Evolutionary conservation across 2,113 vertebrate genomes (phyloP), one percentile per base, ranked within the genome.

Genomic region (Drymodes brunneopygia): DNA sequence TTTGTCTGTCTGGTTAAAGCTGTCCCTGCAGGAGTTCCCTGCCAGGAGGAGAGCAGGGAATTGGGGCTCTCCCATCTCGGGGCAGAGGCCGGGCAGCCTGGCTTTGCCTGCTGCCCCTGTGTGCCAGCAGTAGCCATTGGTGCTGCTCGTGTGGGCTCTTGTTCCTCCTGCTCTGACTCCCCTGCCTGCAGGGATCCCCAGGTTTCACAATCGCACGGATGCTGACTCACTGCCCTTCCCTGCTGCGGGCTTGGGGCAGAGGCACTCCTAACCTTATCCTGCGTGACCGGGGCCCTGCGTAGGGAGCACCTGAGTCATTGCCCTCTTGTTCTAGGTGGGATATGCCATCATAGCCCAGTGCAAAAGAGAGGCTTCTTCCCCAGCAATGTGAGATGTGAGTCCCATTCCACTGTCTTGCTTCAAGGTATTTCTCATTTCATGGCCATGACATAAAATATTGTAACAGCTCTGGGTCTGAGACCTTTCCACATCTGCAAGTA

Each of bases 271-370:
- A 29, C 69, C 51, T 71, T 66, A 15, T 3, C 87, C 61, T 25
- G 42, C 57, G 28, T 84, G 83, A 77, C 9, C 50, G 58, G 62
- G 0, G 47, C 57, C 7, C 24, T 42, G n/a, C 1, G 0, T 3
- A 47, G 40, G 73, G 38, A 93, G 53, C 67, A 8, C 20, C 2
- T 84, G 92, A 94, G 73, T 93, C 92, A 93, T 0, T 3, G 61
- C 57, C 45, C 44, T 56, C 78, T 42, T 22, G 7, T 36, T n/a
- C 85, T 57, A 21, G 20, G 19, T 47, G 70, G 25, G 36, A 36
- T 8, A 6, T 0, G 2, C 25, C 38, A 7, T 22, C 20, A 1
- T 0, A 70, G 77, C 56, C 47, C 50, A 8, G 0, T 3, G n/a
- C 33, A 48, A 45, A 40, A 28, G 22, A 36, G 19, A 28, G 0